Evolutionary conservation across 2,888 invertebrate species (phyloP).

Genomic region (Bombylius major): DNA sequence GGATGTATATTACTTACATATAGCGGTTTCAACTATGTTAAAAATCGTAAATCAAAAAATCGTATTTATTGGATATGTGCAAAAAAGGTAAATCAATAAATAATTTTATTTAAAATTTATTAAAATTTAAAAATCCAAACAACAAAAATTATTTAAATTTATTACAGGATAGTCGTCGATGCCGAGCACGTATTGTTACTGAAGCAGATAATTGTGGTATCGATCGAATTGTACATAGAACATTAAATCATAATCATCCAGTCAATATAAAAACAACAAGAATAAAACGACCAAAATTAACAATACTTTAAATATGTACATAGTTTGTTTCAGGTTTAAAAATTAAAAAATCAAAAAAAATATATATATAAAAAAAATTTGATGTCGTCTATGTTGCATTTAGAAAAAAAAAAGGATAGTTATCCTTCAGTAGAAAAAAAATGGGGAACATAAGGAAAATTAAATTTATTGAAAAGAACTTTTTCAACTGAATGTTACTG

Average conservation of each 20-base stretch:
- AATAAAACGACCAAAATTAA: background rate
- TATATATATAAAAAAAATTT: too few relatives aligned
- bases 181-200: conserved; percentile 31
- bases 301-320: background rate
- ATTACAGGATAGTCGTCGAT: conserved; percentile 29
- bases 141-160: background rate
- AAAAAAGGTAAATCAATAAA: conserved; percentile 24
- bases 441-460: too few relatives aligned
- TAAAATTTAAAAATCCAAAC: background rate
- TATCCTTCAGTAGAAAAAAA: too few relatives aligned
- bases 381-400: too few relatives aligned
- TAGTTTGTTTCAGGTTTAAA: too few relatives aligned
- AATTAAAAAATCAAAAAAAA: too few relatives aligned
- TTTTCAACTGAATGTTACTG: too few relatives aligned
- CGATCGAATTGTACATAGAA: conserved; percentile 28
- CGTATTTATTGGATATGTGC: conserved; percentile 37
- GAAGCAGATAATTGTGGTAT: conserved; percentile 23
- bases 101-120: background rate
- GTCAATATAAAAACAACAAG: background rate
- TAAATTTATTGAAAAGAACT: too few relatives aligned
- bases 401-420: too few relatives aligned
- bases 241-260: conserved; percentile 28
- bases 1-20: conserved; percentile 29
- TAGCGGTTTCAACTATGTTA: conserved; percentile 30
- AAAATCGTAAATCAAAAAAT: conserved; percentile 30